Evolutionary conservation across 1,140 invertebrate species (phyloP), one percentile per base, ranked within the genome.

Genomic region (Drosophila fuyamai): DNA sequence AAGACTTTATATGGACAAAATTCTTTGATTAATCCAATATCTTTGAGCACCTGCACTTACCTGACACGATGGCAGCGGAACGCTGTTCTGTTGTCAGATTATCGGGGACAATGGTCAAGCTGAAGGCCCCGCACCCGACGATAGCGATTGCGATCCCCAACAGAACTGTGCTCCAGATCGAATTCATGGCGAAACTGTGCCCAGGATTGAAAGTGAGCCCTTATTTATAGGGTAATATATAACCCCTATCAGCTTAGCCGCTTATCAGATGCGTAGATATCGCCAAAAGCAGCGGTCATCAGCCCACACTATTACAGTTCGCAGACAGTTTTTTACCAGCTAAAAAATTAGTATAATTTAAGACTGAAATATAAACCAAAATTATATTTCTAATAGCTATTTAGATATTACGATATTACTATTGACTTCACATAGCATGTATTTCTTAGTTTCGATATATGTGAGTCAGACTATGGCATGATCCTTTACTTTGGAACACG

Each of bases 101-200:
- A 2, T 40, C 56, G 7, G 75, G 61, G 16, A 68, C 48, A 12
- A 58, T 61, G 4, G 51, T 41, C 32, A 86, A 29, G 38, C 44
- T 76, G 12, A 76, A 43, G 12, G 71, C 59, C 8, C 44, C 18
- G 56, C 40, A 50, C 6, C 43, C 23, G 13, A 56, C 47, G 27
- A 83, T 29, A n/a, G 71, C 38, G 7, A 51, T 14, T 6, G 29
- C 60, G 14, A 70, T 40, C 27, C 44, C 83, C 55, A 70, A 38
- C 7, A 88, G 23, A 36, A 56, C 6, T 44, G 71, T 38, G 60
- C 56, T 79, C 79, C 83, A 65, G 32, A 65, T 48, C 23, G 44
- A 70, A 44, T 60, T 62, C 83, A 86, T 86, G 16, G 44, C 61
- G 27, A 36, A n/a, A 57, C 83, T 88, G 77, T 18, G n/a, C 5